These are phyloP conservation scores for Ophion ventricosus DNA, from an alignment of 2,888 invertebrate species.

Conservation along the genomic window DNA sequence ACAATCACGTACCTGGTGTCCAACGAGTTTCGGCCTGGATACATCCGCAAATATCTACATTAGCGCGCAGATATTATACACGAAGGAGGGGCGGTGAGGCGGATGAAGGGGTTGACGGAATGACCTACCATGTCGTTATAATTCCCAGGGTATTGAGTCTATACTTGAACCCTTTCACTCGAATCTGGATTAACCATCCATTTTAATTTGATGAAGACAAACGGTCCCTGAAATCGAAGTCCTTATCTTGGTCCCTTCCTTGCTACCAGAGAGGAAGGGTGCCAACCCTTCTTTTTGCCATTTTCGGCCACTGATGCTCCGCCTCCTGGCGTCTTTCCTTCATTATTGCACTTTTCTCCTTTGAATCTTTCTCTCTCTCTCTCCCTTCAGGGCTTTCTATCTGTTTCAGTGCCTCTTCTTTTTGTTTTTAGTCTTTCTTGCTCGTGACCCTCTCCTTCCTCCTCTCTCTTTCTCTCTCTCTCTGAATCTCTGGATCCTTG, in stretches of 20 bases:
- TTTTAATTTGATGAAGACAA: slow-evolving; percentile 65
- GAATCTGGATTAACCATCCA: slow-evolving; percentile 59
- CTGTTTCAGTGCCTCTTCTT: too few relatives aligned
- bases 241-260: slow-evolving; percentile 59
- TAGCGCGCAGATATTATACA: too few relatives aligned
- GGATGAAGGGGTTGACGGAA: slow-evolving; percentile 1
- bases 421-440: too few relatives aligned
- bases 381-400: neutral
- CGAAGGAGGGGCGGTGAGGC: neutral
- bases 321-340: neutral
- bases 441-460: neutral
- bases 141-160: slow-evolving; percentile 47
- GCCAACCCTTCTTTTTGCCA: slow-evolving; percentile 17
- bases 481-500: neutral
- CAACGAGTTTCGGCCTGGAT: too few relatives aligned
- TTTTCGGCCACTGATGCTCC: slow-evolving; percentile 24
- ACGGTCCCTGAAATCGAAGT: slow-evolving; percentile 59
- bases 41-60: too few relatives aligned
- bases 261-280: too few relatives aligned
- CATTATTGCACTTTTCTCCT: slow-evolving; percentile 9
- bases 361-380: neutral
- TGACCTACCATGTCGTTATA: slow-evolving; percentile 46
- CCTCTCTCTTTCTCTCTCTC: slow-evolving; percentile 23
- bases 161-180: slow-evolving; percentile 52
- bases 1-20: neutral